Base-by-base conservation (phyloP, 2,797 vertebrate species). In the Sciurus vulgaris region DNA sequence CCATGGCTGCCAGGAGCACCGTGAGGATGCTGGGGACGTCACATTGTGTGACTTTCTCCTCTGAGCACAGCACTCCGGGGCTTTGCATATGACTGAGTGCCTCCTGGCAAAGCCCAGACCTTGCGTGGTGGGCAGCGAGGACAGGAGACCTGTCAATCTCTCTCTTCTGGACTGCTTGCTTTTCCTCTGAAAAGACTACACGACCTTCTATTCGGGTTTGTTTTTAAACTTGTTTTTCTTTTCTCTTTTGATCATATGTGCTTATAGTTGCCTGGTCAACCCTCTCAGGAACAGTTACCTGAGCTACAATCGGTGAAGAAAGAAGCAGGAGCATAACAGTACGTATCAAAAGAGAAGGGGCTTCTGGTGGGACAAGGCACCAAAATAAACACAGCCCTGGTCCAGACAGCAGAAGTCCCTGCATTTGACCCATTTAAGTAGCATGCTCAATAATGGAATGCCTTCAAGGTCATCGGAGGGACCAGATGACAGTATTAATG, bases 241-340 rank as follows among this genome's bases (percentile, higher is more conserved):
- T 38, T 65, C 84, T 65, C 22, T 79, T 24, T 65, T 51, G 33
- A 30, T 63, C 74, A 47, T 49, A 41, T 54, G 17, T 78, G 35
- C 17, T 56, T 61, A 47, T 13, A 69, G 65, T 93, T 76, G 78
- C 59, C 81, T 41, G 20, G 49, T 56, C 59, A 78, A 51, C 73
- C 28, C 56, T 95, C 76, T 69, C 35, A 33, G 41, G 85, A 35
- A 47, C 73, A 56, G 38, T 67, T 89, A 49, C 84, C 89, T 18
- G 13, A 59, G 5, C 11, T 61, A n/a, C 47, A 77, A 22, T 41
- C 1, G 1, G 13, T 24, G n/a, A 44, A 3, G 9, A 74, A 20
- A 8, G 5, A 72, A 49, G 54, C 4, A 10, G 70, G 28, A 49
- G 11, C 35, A 84, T 7, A 30, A n/a, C 0, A 24, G 38, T 38